phyloP scores from a whole-genome alignment of 2,888 invertebrate species.

The Bombyx huttoni region DNA sequence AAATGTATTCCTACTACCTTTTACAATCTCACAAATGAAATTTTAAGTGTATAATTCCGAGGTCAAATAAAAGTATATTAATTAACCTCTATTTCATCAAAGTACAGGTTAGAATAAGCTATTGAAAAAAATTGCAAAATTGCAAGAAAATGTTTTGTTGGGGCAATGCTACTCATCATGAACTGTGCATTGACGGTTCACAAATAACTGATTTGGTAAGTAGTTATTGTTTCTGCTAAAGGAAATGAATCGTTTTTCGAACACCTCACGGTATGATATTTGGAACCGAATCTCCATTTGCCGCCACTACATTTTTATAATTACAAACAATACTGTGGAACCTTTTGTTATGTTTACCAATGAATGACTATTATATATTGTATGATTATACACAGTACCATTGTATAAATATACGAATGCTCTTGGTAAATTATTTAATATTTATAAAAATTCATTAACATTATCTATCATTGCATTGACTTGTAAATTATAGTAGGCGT shows the following conservation, averaged over 20 bases:
- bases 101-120: slow-evolving; percentile 37
- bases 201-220: slow-evolving; percentile 53
- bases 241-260: background rate
- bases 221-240: slow-evolving; percentile 1
- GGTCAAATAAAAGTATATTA: background rate
- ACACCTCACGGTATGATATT: no score
- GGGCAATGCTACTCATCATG: slow-evolving; percentile 66
- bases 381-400: no score
- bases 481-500: no score
- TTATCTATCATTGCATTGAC: no score
- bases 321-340: no score
- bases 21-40: slow-evolving; percentile 28
- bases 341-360: no score
- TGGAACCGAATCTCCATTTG: no score
- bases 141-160: slow-evolving; percentile 60
- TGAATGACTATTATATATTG: no score
- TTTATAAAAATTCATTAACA: no score
- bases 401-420: no score
- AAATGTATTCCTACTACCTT: slow-evolving; percentile 33
- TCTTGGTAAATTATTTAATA: no score
- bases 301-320: no score
- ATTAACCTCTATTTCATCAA: slow-evolving; percentile 24
- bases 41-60: slow-evolving; percentile 18
- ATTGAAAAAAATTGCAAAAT: slow-evolving; percentile 8
- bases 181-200: slow-evolving; percentile 52